Evolutionary conservation across 2,113 vertebrate genomes (phyloP).

Genomic region (Trinectes maculatus): DNA sequence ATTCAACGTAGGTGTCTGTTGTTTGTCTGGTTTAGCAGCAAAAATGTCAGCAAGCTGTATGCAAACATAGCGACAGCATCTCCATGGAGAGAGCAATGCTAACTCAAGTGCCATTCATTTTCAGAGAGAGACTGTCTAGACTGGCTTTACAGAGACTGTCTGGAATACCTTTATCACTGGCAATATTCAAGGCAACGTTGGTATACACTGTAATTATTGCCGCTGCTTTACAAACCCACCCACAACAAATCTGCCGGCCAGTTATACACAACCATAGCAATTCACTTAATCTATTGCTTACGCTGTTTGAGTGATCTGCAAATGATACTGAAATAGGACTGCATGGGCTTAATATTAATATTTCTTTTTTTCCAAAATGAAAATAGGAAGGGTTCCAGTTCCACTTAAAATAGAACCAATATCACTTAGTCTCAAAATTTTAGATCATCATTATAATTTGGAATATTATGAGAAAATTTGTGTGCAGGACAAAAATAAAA

Average conservation of each 20-base stretch:
- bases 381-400: conserved; percentile 37
- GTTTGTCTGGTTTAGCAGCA: conserved; percentile 50
- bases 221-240: conserved; percentile 54
- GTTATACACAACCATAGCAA: conserved; percentile 34
- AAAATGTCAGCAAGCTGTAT: conserved; percentile 64
- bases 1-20: conserved; percentile 50
- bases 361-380: conserved; percentile 32
- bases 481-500: not conserved
- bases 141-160: conserved; percentile 67
- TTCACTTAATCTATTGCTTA: conserved; percentile 44
- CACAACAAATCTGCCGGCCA: conserved; percentile 52
- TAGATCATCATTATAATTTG: no score
- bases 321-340: conserved; percentile 35
- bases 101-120: conserved; percentile 67
- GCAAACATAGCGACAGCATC: conserved; percentile 48
- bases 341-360: conserved; percentile 45
- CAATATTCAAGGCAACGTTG: conserved; percentile 69
- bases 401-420: conserved; percentile 34
- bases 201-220: conserved; percentile 63
- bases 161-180: conserved; percentile 63
- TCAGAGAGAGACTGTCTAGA: conserved; percentile 74
- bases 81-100: conserved; percentile 61
- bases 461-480: no score
- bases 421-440: conserved; percentile 16
- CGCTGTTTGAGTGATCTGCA: conserved; percentile 37